Base-by-base conservation (phyloP, 1,140 invertebrate genomes). In the Lanistes nyassanus region DNA sequence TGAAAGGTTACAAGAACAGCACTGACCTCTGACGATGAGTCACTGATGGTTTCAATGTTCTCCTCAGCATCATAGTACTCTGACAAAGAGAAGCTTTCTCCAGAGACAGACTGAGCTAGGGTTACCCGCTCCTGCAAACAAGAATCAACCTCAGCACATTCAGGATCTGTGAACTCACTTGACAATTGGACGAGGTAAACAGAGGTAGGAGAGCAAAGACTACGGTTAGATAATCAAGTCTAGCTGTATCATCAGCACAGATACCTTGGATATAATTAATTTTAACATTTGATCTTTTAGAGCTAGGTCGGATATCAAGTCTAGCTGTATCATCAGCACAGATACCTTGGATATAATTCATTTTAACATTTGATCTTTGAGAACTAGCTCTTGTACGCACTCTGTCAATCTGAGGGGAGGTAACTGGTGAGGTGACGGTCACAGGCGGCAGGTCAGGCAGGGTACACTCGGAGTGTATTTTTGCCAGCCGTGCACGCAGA, bases 1-100 rank as follows among this genome's bases (percentile, higher is more conserved):
- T n/a, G n/a, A n/a, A n/a, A n/a, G n/a, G n/a, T n/a, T 73, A 51
- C 58, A 53, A 64, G 51, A n/a, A 37, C 42, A 75, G 29, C 5
- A 76, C 75, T 73, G 73, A 89, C 90, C 83, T 91, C 90, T 56
- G 89, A 89, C 3, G 89, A 89, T 19, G 88, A 86, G 31, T 87
- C 87, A 78, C 85, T 87, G 23, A 81, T 80, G 37, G 80, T 79
- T 58, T 80, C 82, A 53, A 81, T 69, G 71, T 90, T 86, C 77
- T 95, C 94, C 86, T 94, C 93, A n/a, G 94, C 94, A 89, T 95
- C 94, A 87, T 94, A 95, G 90, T 94, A 95, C 86, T 95, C 94
- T 0, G 94, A 94, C n/a, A 93, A 92, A 74, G 93, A 94, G 55
- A 93, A 94, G 83, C 93, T 94, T 70, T 90, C 90, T 90, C 90